phyloP scores from a whole-genome alignment of 2,797 vertebrate species.

The Acridotheres tristis region DNA sequence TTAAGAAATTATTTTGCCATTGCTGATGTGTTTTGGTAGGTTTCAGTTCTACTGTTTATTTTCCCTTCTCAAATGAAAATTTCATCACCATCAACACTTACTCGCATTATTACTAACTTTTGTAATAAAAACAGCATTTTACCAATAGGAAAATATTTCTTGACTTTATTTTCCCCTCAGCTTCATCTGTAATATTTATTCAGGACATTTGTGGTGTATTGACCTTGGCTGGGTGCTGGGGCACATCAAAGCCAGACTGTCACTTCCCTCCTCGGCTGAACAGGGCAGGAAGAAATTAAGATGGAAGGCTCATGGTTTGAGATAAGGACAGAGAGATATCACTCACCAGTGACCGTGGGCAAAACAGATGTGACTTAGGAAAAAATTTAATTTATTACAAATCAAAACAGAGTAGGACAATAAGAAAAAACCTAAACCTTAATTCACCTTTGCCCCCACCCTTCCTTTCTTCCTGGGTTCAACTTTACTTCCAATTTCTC shows the following conservation, averaged over 20 bases:
- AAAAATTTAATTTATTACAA: neutral
- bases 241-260: neutral
- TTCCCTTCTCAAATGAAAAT: neutral
- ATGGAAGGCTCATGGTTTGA: neutral
- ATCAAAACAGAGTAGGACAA: neutral
- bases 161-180: neutral
- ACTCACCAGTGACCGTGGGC: neutral
- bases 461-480: accelerated
- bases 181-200: neutral
- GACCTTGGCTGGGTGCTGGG: neutral
- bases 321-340: neutral
- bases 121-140: neutral
- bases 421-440: neutral
- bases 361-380: neutral
- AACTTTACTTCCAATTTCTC: neutral
- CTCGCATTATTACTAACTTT: neutral
- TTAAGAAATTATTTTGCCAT: neutral
- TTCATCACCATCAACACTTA: neutral
- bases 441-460: accelerated
- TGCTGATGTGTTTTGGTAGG: neutral
- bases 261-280: neutral
- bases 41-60: neutral
- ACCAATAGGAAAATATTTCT: neutral
- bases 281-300: neutral
- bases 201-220: neutral